Percentiles rank a stretch among this genome's conserved stretches.
Conservation (phyloP, 2,888 invertebrate genomes). For the Rhogogaster chlorosoma region DNA sequence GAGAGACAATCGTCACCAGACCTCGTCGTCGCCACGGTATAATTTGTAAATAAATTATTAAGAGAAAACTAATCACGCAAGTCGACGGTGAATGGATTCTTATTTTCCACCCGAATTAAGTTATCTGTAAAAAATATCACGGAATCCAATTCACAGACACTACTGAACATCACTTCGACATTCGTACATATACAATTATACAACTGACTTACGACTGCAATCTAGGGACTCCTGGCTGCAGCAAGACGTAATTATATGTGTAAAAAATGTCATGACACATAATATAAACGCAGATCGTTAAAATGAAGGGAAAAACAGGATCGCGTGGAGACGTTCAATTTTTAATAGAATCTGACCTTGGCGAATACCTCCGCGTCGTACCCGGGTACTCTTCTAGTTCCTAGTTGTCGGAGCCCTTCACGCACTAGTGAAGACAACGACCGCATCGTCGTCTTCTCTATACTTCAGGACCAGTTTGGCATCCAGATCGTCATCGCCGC, state of each 20-base stretch:
- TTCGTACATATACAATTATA: not conserved
- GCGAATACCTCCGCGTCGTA: conserved; percentile 23
- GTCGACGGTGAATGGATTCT: not conserved
- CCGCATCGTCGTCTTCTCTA: conserved; percentile 37
- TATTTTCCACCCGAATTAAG: not conserved
- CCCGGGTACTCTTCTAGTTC: conserved; percentile 28
- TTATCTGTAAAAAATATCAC: not conserved
- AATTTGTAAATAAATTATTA: not conserved
- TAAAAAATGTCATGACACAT: conserved; percentile 45
- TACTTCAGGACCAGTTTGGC: conserved; percentile 21
- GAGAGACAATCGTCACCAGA: conserved; percentile 22
- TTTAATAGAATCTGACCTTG: conserved; percentile 35
- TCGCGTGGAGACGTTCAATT: conserved; percentile 45
- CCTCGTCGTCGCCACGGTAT: not conserved
- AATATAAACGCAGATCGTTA: conserved; percentile 45
- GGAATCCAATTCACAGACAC: not conserved
- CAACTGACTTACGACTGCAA: not conserved
- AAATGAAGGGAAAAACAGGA: conserved; percentile 45
- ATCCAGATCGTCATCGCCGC: conserved; percentile 44
- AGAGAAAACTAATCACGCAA: not conserved
- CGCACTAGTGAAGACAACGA: conserved; percentile 47
- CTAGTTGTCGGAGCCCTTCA: conserved; percentile 41
- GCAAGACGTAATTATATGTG: conserved; percentile 31
- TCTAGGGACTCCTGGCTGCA: not conserved
- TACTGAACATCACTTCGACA: not conserved